phyloP scores from a whole-genome alignment of 1,140 invertebrate genomes.

The Adoxophyes honmai region DNA sequence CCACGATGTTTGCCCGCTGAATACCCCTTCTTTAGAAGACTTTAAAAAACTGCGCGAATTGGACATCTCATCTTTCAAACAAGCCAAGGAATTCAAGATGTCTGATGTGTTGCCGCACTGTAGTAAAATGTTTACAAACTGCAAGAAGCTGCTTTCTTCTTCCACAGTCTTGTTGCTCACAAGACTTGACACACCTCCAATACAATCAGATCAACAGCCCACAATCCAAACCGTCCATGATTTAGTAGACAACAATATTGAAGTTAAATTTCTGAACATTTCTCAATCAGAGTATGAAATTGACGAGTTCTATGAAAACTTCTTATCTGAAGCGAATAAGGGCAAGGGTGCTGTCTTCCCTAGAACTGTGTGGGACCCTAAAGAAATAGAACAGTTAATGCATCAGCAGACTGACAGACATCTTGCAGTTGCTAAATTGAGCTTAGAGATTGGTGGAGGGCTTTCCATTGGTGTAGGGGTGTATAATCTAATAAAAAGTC shows the following conservation, averaged over 20 bases:
- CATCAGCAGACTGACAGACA: slow-evolving; percentile 54
- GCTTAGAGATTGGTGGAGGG: slow-evolving; percentile 54
- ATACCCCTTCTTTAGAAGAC: slow-evolving; percentile 40
- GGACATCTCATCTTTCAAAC: slow-evolving; percentile 35
- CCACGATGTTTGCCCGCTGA: slow-evolving; percentile 50
- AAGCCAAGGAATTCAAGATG: slow-evolving; percentile 51
- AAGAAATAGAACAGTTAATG: slow-evolving; percentile 49
- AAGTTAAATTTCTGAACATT: slow-evolving; percentile 58
- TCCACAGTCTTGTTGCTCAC: slow-evolving; percentile 50
- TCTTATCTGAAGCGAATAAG: slow-evolving; percentile 48
- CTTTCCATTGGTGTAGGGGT: slow-evolving; percentile 56
- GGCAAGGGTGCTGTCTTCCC: slow-evolving; percentile 41
- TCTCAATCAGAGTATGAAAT: slow-evolving; percentile 37
- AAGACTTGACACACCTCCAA: slow-evolving; percentile 42
- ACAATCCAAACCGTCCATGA: slow-evolving; percentile 50
- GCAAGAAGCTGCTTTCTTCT: slow-evolving; percentile 52
- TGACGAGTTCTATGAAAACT: slow-evolving; percentile 51
- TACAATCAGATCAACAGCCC: slow-evolving; percentile 41
- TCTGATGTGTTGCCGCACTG: slow-evolving; percentile 62
- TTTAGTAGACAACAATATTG: slow-evolving; percentile 52
- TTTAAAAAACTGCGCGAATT: slow-evolving; percentile 48
- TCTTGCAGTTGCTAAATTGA: slow-evolving; percentile 51
- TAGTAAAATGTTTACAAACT: slow-evolving; percentile 61
- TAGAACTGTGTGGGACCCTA: slow-evolving; percentile 36
- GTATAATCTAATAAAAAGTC: slow-evolving; percentile 48